Conservation (phyloP, 2,113 vertebrate genomes). For the Phaethon lepturus region DNA sequence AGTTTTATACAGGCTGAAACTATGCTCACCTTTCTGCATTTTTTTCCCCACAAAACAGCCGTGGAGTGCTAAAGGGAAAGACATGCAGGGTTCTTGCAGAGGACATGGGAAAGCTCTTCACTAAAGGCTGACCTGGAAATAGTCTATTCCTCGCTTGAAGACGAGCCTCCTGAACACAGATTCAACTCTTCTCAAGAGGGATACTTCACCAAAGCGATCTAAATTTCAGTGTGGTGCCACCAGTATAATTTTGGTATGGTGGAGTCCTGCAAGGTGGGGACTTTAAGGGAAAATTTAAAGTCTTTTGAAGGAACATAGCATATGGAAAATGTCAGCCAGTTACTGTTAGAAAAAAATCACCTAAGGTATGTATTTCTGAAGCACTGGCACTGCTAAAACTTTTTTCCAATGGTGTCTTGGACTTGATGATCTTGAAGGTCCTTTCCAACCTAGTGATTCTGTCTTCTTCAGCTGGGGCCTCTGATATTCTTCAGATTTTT, state of each 20-base stretch:
- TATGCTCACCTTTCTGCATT: neutral
- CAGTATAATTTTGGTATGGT: neutral
- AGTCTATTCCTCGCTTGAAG: neutral
- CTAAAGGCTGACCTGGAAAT: neutral
- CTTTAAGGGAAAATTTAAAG: neutral
- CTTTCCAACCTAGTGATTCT: no score
- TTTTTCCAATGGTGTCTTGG: neutral
- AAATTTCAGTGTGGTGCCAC: neutral
- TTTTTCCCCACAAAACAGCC: neutral
- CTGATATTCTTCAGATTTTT: neutral
- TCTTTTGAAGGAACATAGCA: neutral
- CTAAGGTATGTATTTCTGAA: neutral
- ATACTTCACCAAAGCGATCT: neutral
- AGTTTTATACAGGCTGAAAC: neutral
- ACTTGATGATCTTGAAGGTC: no score
- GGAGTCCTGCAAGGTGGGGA: neutral
- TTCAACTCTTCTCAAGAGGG: neutral
- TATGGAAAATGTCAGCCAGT: neutral
- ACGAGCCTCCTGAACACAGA: neutral
- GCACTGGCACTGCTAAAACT: neutral
- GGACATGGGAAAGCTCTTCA: neutral
- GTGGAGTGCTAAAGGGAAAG: neutral
- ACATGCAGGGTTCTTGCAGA: neutral
- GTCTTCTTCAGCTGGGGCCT: neutral
- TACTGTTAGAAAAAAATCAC: neutral